A percentile compares a stretch with the other conserved stretches of the same genome.
These are phyloP conservation scores for Petrocephalus sullivani DNA, from an alignment of 2,797 vertebrate species.

Conservation along the genomic window DNA sequence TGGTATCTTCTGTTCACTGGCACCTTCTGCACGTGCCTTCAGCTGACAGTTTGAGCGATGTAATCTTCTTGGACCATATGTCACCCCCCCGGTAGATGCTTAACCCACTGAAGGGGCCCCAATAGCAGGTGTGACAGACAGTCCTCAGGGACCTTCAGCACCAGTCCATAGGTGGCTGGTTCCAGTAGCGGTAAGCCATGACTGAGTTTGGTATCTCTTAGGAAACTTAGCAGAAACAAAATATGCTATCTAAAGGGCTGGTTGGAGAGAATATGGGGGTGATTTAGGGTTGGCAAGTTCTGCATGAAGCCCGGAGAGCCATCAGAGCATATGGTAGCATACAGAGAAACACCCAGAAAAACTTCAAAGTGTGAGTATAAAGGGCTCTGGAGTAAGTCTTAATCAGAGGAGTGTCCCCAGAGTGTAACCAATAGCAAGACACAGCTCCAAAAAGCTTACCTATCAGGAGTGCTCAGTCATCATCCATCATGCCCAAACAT, in stretches of 20 bases:
- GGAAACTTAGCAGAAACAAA: not conserved
- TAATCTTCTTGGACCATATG: constrained; percentile 33
- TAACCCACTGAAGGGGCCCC: constrained; percentile 43
- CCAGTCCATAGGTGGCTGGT: not conserved
- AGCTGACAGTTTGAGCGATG: constrained; percentile 47
- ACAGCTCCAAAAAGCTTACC: not conserved
- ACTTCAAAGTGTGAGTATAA: not conserved
- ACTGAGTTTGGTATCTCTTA: not conserved
- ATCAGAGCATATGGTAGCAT: not conserved
- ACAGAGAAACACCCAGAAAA: not conserved
- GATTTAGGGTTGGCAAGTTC: not conserved
- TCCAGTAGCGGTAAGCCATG: not conserved
- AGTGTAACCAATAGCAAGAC: not conserved
- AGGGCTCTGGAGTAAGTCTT: not conserved
- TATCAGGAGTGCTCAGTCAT: not conserved
- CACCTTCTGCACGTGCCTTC: constrained; percentile 36
- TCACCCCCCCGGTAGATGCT: constrained; percentile 46
- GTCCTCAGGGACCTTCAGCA: not conserved
- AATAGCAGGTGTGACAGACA: constrained; percentile 20
- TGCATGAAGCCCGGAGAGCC: not conserved
- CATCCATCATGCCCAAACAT: not conserved
- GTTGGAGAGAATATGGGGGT: not conserved
- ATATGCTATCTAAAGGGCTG: not conserved
- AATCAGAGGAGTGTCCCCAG: not conserved
- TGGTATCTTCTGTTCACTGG: constrained; percentile 36